A percentile compares a stretch with the other conserved stretches of the same genome.
These are phyloP conservation scores for Drosophila atripex DNA, from an alignment of 2,888 invertebrate species.

Conservation along the genomic window DNA sequence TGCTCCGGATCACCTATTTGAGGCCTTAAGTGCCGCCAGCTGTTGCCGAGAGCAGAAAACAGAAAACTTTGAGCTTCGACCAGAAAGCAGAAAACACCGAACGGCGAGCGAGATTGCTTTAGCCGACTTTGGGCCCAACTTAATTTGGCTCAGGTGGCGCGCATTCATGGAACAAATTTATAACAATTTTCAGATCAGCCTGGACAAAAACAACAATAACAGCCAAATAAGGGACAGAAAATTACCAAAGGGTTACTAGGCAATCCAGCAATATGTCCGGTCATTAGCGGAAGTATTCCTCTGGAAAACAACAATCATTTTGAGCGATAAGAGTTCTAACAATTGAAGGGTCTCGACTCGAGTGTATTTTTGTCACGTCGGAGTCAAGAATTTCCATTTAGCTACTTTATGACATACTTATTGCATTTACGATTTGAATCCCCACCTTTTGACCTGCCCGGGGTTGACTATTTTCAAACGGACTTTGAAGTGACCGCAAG, in stretches of 20 bases:
- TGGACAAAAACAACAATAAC: conserved; percentile 22
- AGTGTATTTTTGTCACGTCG: conserved; percentile 65
- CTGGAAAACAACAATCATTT: conserved; percentile 35
- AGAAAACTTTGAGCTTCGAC: conserved; percentile 11
- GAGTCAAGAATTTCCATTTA: conserved; percentile 47
- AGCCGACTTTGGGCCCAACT: conserved; percentile 56
- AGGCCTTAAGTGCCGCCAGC: conserved; percentile 70
- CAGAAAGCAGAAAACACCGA: conserved; percentile 12
- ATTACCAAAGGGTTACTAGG: conserved; percentile 46
- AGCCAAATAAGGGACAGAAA: conserved; percentile 7
- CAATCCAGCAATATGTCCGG: conserved; percentile 34
- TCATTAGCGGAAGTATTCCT: conserved; percentile 51
- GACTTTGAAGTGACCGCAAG: conserved; percentile 63
- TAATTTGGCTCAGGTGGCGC: conserved; percentile 79
- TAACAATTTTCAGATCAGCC: conserved; percentile 66
- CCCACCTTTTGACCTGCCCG: conserved; percentile 42
- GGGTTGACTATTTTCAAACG: conserved; percentile 19
- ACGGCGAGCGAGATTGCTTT: conserved; percentile 53
- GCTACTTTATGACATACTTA: conserved; percentile 63
- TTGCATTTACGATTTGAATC: conserved; percentile 60
- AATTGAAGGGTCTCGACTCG: neutral
- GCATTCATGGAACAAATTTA: conserved; percentile 69
- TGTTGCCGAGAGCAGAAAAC: conserved; percentile 61
- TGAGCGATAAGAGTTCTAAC: neutral
- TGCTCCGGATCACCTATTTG: conserved; percentile 50